Evolutionary conservation across 92 coral and sea anemone genomes (phyloP).

Genomic region (Montipora capitata): DNA sequence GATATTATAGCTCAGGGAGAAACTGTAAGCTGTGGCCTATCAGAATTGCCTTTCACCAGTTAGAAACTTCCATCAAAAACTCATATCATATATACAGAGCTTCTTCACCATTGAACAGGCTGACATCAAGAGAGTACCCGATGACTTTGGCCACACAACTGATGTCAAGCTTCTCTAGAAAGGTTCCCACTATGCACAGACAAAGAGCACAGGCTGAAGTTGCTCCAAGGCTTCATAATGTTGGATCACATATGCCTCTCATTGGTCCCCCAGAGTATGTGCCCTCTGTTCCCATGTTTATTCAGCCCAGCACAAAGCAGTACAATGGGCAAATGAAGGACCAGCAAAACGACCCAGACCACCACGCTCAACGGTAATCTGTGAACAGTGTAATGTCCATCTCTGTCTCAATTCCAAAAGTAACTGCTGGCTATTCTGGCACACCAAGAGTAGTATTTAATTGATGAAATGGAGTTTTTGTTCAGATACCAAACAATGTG

Average conservation of each 20-base stretch:
- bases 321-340: neutral
- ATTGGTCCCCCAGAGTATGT: neutral
- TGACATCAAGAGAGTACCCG: too few relatives aligned
- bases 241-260: neutral
- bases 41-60: too few relatives aligned
- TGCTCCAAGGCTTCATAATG: neutral
- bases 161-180: neutral
- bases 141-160: neutral
- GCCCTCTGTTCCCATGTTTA: constrained; percentile 4
- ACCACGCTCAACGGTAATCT: neutral
- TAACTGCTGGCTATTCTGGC: neutral
- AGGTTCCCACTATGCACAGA: neutral
- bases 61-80: too few relatives aligned
- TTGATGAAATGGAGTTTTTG: neutral
- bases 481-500: neutral
- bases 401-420: neutral
- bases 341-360: neutral
- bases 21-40: too few relatives aligned
- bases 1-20: too few relatives aligned
- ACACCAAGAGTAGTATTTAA: neutral
- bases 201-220: neutral
- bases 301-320: neutral
- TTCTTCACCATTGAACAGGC: too few relatives aligned
- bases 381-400: neutral
- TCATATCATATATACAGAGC: too few relatives aligned